These are phyloP conservation scores for Melanostoma mellinum DNA, from an alignment of 2,888 invertebrate genomes.

Conservation along the genomic window DNA sequence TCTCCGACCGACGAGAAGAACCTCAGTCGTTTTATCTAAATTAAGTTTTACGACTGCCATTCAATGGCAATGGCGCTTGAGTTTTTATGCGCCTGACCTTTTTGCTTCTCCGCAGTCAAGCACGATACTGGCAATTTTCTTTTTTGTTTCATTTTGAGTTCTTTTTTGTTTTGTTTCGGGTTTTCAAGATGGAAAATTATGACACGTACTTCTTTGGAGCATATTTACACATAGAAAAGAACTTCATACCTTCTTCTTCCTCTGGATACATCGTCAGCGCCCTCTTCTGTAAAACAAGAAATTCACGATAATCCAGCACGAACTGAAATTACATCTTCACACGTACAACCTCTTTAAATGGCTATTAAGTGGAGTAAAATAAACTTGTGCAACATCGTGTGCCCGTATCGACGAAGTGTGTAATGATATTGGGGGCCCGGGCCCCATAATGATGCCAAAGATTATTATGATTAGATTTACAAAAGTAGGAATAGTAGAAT, in stretches of 20 bases:
- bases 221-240: conserved; percentile 8
- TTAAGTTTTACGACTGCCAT: conserved; percentile 71
- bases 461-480: conserved; percentile 68
- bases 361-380: conserved; percentile 60
- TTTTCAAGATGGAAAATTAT: conserved; percentile 53
- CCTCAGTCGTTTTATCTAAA: conserved; percentile 64
- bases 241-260: background rate
- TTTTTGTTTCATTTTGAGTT: conserved; percentile 39
- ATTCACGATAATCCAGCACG: conserved; percentile 50
- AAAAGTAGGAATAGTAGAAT: conserved; percentile 39
- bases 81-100: conserved; percentile 4
- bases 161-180: too few species aligned
- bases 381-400: conserved; percentile 56
- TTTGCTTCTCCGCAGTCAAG: background rate
- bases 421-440: conserved; percentile 46
- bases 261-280: background rate
- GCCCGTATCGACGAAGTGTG: conserved; percentile 35
- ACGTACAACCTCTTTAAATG: conserved; percentile 70
- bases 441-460: conserved; percentile 59
- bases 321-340: conserved; percentile 59
- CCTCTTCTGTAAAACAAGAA: conserved; percentile 8
- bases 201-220: conserved; percentile 64
- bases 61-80: conserved; percentile 38
- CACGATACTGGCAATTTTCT: conserved; percentile 26
- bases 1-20: conserved; percentile 61